phyloP scores from a whole-genome alignment of 23 tunicate genomes.

The Styela clava region DNA sequence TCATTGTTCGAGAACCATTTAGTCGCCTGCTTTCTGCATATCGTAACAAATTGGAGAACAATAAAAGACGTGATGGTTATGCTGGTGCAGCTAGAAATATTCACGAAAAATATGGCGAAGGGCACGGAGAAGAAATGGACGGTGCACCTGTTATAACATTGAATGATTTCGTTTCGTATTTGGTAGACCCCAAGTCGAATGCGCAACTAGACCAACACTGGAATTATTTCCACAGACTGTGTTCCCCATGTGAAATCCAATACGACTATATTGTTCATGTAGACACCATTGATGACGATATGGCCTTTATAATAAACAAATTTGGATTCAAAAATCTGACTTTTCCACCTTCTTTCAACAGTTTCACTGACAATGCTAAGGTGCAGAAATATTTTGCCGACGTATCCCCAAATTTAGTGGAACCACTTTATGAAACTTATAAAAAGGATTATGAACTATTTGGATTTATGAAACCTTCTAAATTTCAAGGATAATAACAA shows the following conservation, averaged over 20 bases:
- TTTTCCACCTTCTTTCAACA: conserved; percentile 19
- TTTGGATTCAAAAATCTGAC: conserved; percentile 3
- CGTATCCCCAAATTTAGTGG: conserved; percentile 32
- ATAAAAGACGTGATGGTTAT: conserved; percentile 3
- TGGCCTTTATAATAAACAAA: conserved; percentile 9
- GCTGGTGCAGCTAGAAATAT: conserved; percentile 1
- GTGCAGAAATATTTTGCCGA: conserved; percentile 21
- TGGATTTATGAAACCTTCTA: conserved; percentile 44
- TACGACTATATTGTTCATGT: conserved; percentile 56
- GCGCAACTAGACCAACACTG: conserved; percentile 41
- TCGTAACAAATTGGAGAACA: conserved; percentile 17
- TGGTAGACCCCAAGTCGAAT: conserved; percentile 1
- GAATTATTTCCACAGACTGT: conserved; percentile 41
- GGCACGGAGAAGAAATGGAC: neutral
- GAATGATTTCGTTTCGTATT: conserved; percentile 4
- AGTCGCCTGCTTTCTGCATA: conserved; percentile 22
- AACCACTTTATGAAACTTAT: conserved; percentile 43
- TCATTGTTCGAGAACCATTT: conserved; percentile 26
- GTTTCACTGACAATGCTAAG: conserved; percentile 6
- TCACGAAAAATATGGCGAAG: conserved; percentile 17
- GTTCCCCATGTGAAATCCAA: conserved; percentile 61
- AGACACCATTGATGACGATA: conserved; percentile 45
- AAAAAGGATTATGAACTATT: conserved; percentile 40
- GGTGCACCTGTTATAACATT: conserved; percentile 12
- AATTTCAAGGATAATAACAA: conserved; percentile 49